Base-by-base conservation (phyloP, 2,797 vertebrate genomes). In the Sebastolobus alascanus region DNA sequence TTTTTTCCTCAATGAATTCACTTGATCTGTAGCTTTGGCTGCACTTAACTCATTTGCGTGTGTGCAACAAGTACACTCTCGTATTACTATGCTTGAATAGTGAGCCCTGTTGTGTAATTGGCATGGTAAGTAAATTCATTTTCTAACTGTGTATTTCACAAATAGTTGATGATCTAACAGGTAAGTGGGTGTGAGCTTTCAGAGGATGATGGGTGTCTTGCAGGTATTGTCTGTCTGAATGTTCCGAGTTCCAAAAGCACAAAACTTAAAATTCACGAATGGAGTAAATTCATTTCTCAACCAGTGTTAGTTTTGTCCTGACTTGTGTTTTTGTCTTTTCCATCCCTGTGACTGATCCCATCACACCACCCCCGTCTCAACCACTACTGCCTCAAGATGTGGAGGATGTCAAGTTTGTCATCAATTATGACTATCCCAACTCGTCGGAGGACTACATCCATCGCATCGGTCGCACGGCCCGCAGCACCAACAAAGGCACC, bases 391-490 rank as follows among this genome's bases (percentile, higher is more conserved):
- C n/a, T 55, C 75, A 33, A 99, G 98, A 99, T 2, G 98, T 99
- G 97, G 98, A 99, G 94, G 98, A 99, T 79, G 96, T 99, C 86
- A 99, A 99, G 95, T 99, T 99, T 95, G 98, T 99, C 93, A 99
- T 99, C 96, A 99, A 99, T 91, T 99, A 99, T 84, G 98, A 99
- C 94, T 99, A 99, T 89, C 98, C 98, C 77, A 99, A 98, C 96
- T 99, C 97, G 63, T 99, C 98, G 0, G 98, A 99, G 94, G 98
- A 99, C 93, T 99, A 99, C 0, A 98, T 99, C 92, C 98, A 99
- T 84, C 97, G 98, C 1, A 99, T 99, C 68, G 98, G 98, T 70
- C 97, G 98, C 60, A 99, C 98, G 0, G 98, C 98, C 55, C 98
- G 98, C 80, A 99, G 98, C 93, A 99, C 96, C 93, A 99, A 99